phyloP scores from a whole-genome alignment of 1,140 invertebrate species.

The Scaptomyza hsui region DNA sequence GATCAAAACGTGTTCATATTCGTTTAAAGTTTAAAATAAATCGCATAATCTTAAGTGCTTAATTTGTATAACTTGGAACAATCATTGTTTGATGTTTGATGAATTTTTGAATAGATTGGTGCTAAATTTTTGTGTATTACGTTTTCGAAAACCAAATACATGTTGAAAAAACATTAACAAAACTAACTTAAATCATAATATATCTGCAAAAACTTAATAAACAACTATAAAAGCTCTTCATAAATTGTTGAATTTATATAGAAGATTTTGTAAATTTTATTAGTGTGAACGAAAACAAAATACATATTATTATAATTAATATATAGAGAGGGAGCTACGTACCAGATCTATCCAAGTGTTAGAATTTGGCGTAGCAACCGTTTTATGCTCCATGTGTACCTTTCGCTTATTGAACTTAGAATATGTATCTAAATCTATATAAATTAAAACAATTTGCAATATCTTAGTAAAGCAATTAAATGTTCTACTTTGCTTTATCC shows the following conservation, averaged over 20 bases:
- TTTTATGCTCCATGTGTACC: constrained; percentile 80
- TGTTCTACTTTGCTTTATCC: constrained; percentile 23
- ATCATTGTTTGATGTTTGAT: constrained; percentile 82
- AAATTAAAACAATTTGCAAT: constrained; percentile 60
- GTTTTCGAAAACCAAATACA: constrained; percentile 49
- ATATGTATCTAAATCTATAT: constrained; percentile 54
- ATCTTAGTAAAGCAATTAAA: constrained; percentile 51
- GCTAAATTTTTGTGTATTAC: constrained; percentile 78
- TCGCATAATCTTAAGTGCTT: constrained; percentile 68
- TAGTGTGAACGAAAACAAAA: constrained; percentile 54
- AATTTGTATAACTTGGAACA: constrained; percentile 80
- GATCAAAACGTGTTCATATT: constrained; percentile 50
- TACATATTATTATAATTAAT: constrained; percentile 27
- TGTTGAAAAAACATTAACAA: constrained; percentile 11
- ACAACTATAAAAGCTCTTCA: constrained; percentile 62
- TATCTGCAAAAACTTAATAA: constrained; percentile 32
- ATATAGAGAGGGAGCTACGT: constrained; percentile 52
- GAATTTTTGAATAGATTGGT: constrained; percentile 82
- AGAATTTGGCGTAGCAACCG: constrained; percentile 39
- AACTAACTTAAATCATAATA: constrained; percentile 41
- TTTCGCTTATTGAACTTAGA: constrained; percentile 79
- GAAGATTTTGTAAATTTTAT: constrained; percentile 76
- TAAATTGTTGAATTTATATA: constrained; percentile 80
- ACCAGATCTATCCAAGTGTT: constrained; percentile 15
- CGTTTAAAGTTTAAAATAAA: constrained; percentile 23